phyloP scores from a whole-genome alignment of 1,140 invertebrate species.

The Drosophila nebulosa region DNA sequence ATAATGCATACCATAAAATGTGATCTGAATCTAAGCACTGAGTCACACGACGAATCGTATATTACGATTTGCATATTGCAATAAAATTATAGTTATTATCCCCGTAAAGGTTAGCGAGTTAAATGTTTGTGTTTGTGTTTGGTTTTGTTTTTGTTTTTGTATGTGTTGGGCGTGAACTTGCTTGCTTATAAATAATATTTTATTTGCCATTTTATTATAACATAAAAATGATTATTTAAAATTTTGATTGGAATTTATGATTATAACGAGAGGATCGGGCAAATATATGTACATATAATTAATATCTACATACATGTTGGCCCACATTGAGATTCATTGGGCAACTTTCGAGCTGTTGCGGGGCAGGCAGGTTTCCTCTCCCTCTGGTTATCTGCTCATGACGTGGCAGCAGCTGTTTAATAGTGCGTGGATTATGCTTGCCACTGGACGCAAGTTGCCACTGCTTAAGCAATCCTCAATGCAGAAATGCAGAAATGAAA shows the following conservation, averaged over 20 bases:
- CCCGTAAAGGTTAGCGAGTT: background rate
- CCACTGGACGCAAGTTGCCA: conserved; percentile 44
- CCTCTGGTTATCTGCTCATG: conserved; percentile 37
- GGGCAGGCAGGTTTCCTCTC: conserved; percentile 40
- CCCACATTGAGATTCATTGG: too few relatives aligned
- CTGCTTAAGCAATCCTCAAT: conserved; percentile 46
- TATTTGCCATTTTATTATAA: conserved; percentile 30
- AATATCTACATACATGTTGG: conserved; percentile 59
- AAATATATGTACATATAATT: conserved; percentile 15
- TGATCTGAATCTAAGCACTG: too few relatives aligned
- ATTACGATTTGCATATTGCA: background rate
- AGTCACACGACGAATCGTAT: background rate
- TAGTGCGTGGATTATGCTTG: conserved; percentile 63
- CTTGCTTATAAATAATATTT: conserved; percentile 22
- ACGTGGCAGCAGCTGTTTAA: conserved; percentile 61
- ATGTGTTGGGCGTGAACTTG: conserved; percentile 45
- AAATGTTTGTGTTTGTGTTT: background rate
- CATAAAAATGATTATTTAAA: conserved; percentile 24
- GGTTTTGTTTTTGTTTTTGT: background rate
- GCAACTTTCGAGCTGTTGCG: conserved; percentile 31
- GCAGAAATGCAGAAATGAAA: conserved; percentile 17
- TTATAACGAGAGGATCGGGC: conserved; percentile 20
- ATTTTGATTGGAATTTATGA: conserved; percentile 42
- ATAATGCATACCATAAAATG: background rate
- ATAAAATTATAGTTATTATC: background rate